A percentile compares a stretch with the other conserved stretches of the same genome.
phyloP scores from a whole-genome alignment of 2,797 vertebrate genomes.

The Avahi laniger region DNA sequence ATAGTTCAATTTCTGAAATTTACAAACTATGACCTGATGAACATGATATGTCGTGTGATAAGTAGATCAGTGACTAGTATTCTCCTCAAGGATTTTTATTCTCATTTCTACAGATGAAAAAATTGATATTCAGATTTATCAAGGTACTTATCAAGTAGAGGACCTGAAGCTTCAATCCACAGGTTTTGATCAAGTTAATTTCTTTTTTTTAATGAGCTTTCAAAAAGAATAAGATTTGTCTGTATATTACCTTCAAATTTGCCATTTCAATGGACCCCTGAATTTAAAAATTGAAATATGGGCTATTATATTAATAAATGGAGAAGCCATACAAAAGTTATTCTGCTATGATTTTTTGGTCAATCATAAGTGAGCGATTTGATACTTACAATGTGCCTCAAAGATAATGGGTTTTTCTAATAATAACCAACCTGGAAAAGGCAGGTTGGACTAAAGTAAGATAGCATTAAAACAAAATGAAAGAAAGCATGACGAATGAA shows the following conservation, averaged over 20 bases:
- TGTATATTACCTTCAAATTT: background rate
- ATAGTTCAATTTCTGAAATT: background rate
- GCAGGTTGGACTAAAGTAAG: background rate
- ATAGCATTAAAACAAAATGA: background rate
- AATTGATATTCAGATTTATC: background rate
- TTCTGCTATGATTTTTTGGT: background rate
- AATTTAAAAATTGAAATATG: background rate
- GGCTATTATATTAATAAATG: background rate
- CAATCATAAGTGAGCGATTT: background rate
- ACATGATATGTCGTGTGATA: background rate
- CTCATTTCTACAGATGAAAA: background rate
- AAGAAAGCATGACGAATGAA: background rate
- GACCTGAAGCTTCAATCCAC: background rate
- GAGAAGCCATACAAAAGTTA: background rate
- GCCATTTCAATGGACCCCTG: background rate
- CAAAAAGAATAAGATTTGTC: background rate
- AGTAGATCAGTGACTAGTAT: background rate
- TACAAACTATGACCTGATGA: background rate
- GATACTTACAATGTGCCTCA: background rate
- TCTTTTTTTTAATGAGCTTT: background rate
- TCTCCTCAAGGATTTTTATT: background rate
- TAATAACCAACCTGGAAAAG: background rate
- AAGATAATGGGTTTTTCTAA: background rate
- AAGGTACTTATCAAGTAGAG: background rate
- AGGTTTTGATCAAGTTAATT: background rate